Evolutionary conservation across 2,888 invertebrate genomes (phyloP), one percentile per base, ranked within the genome.

Genomic region (Rhodophaea formosa): DNA sequence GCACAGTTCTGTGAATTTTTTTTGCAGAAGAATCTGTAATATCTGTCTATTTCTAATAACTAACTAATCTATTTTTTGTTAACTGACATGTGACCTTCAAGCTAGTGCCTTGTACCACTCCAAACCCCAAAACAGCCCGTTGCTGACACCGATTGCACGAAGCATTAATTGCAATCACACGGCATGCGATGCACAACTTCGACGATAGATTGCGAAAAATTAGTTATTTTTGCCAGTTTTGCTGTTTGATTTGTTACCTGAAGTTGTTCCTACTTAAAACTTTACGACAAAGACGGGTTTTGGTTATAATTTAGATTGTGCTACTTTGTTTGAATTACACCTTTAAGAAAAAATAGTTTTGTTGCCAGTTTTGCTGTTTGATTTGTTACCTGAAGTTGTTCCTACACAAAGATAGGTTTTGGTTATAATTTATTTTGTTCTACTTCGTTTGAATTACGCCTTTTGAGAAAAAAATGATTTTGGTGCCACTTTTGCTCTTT

Each of bases 121-220:
- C 43, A 42, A 53, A 62, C 58, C 61, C 58, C 54, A 59, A 59
- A 62, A 64, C 53, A 59, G 67, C 57, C 63, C 60, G 66, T 61
- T 10, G 35, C 72, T 70, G 70, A 71, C 72, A 69, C 67, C 67
- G 65, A 62, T 58, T 62, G 65, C 68, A 63, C 71, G 66, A 57
- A 72, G 78, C 68, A 67, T 72, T 83, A 82, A 83, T 83, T 82
- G 80, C 83, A 76, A 70, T 75, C 72, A 67, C 68, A 71, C 69
- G 66, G 69, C 79, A 80, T 78, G 79, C 74, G 70, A 72, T 78
- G 71, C 43, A 29, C 17, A 42, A 49, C 49, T 51, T 57, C 32
- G 46, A 46, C 17, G 43, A 30, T 30, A 17, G 32, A 44, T 53
- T 44, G 46, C 32, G 45, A 44, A 55, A 55, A 55, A 55, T 45